Evolutionary conservation across 2,888 invertebrate species (phyloP), one percentile per base, ranked within the genome.

Genomic region (Phoronis australis): DNA sequence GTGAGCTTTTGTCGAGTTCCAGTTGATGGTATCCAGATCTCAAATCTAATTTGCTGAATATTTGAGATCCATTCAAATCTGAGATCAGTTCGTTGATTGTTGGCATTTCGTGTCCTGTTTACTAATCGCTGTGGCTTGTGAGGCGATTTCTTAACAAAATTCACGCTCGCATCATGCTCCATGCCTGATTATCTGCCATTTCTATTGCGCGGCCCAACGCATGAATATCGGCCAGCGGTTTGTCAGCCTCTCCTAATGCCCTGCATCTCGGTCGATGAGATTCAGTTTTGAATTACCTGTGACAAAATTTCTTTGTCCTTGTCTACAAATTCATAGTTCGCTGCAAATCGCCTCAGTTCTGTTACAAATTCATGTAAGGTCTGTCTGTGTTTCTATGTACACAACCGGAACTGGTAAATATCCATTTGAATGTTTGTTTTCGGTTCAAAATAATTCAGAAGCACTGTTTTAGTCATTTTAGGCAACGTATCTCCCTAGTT

Each of bases 21-120:
- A 60, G 40, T 47, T 63, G 64, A 42, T 62, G 59, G 44, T 60
- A 63, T 3, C 54, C 61, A 21, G 51, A 40, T 23, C 48, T 50
- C 12, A 61, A 48, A 41, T 58, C 57, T 0, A 61, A 40, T 42
- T 61, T 61, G n/a, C 49, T 53, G 45, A 62, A 62, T 1, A 57
- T 42, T 40, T 44, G 52, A 1, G 59, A 52, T 6, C 55, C 52
- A 40, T 27, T 52, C 45, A n/a, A n/a, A n/a, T n/a, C 3, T 15
- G 21, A 3, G 43, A 9, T n/a, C 20, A 21, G 1, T 31, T 9
- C 2, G 25, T 37, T 42, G 42, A 23, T 3, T 1, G 9, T 37
- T 15, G 24, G 4, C 3, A 37, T 22, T 50, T 15, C 37, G 9
- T 1, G 1, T 12, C 23, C 38, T 26, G 20, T 18, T n/a, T 25